Evolutionary conservation across 2,888 invertebrate species (phyloP), one percentile per base, ranked within the genome.

Genomic region (Ormyrus nitidulus): DNA sequence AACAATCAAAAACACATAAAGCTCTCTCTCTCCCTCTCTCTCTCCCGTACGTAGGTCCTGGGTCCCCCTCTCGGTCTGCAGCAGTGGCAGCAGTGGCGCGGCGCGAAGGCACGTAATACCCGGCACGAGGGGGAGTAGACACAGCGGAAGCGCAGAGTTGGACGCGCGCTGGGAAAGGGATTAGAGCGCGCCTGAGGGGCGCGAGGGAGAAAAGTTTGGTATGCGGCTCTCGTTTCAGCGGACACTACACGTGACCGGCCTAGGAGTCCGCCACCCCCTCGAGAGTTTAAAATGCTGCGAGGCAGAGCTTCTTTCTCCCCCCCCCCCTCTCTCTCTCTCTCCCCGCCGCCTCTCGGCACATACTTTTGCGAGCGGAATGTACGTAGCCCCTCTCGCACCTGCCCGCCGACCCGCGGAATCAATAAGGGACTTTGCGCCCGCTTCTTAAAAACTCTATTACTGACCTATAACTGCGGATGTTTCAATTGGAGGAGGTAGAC

Each of bases 231-330:
- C 88, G 89, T 88, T 85, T 85, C 86, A 83, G 84, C 85, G 89
- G 87, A 88, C 89, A 88, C 85, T 86, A 89, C 89, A 89, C 90
- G 90, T 89, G 90, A 89, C 89, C 87, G 84, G 88, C 86, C 86
- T 89, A 87, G 85, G 83, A 48, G 59, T 58, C 73, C 61, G 53
- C 64, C 53, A 59, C 13, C 77, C 19, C 61, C 64, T 10, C 13
- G 77, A 72, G 65, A 79, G 69, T 81, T 81, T 81, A 79, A 79
- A 79, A 81, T 78, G 82, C 81, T 77, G 66, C 77, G 54, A 49
- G 61, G 77, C 51, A 59, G 59, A 64, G 71, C 58, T n/a, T 13
- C 13, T 46, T 7, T 62, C 51, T 58, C 66, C 53, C 68, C 53
- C 74, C 59, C 68, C 58, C 53, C 44, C 62, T 72, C 56, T 61